These are phyloP conservation scores for Clepsis dumicolana DNA, from an alignment of 2,888 invertebrate species.

Conservation along the genomic window DNA sequence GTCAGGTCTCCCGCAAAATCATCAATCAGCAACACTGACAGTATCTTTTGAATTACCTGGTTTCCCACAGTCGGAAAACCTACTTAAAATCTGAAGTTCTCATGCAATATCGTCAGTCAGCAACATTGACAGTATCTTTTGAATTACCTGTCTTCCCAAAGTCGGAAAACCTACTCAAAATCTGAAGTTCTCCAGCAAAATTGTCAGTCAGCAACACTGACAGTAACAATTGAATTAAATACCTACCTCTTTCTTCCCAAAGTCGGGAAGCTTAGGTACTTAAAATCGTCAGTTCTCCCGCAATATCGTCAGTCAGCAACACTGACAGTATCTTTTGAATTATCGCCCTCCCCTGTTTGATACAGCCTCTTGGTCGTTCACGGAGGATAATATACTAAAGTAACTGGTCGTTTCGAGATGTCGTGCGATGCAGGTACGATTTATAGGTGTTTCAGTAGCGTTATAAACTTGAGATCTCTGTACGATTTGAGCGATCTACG, in stretches of 20 bases:
- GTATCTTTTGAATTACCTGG: no score
- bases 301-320: neutral
- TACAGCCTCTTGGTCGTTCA: constrained; percentile 11
- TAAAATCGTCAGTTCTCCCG: neutral
- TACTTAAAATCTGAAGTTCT: neutral
- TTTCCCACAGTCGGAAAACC: neutral
- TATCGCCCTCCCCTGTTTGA: constrained; percentile 11
- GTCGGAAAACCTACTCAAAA: no score
- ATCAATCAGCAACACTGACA: no score
- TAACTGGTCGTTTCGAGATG: constrained; percentile 13
- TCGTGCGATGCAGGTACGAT: constrained; percentile 11
- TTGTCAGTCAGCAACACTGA: no score
- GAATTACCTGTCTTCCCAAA: no score
- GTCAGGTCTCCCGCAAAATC: no score
- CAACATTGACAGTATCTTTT: no score
- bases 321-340: constrained; percentile 17
- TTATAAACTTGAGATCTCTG: constrained; percentile 3
- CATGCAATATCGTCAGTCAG: no score
- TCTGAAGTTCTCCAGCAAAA: no score
- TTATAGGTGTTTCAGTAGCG: constrained; percentile 9
- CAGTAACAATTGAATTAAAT: no score
- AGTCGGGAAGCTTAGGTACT: neutral
- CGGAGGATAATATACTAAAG: constrained; percentile 4
- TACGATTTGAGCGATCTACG: constrained; percentile 3
- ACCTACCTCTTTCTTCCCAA: no score